A percentile compares a stretch with the other conserved stretches of the same genome.
Evolutionary conservation across 2,888 invertebrate species (phyloP).

Genomic region (Euplagia quadripunctaria): DNA sequence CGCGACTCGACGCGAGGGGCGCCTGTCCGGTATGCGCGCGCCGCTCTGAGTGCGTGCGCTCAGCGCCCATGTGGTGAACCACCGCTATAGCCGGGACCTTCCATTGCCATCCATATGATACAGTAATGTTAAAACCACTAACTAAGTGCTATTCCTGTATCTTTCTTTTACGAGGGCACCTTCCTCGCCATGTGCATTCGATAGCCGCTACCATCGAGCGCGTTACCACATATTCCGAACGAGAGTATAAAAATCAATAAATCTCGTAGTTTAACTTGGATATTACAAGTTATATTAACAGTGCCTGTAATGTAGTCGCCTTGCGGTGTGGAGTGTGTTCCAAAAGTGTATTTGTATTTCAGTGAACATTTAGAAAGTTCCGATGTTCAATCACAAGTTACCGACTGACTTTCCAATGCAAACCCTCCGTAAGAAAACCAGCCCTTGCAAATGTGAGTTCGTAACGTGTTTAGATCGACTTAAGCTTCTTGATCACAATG

Average conservation of each 20-base stretch:
- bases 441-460: slow-evolving; percentile 97
- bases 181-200: slow-evolving; percentile 53
- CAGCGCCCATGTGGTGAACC: slow-evolving; percentile 62
- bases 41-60: slow-evolving; percentile 58
- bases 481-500: slow-evolving; percentile 58
- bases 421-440: slow-evolving; percentile 97
- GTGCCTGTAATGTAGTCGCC: slow-evolving; percentile 58
- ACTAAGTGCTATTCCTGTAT: slow-evolving; percentile 43
- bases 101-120: slow-evolving; percentile 59
- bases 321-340: slow-evolving; percentile 65
- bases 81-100: slow-evolving; percentile 57
- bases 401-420: slow-evolving; percentile 91
- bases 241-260: slow-evolving; percentile 79
- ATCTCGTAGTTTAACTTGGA: slow-evolving; percentile 66
- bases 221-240: slow-evolving; percentile 57
- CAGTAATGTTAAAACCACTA: slow-evolving; percentile 59
- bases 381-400: slow-evolving; percentile 88
- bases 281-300: slow-evolving; percentile 65
- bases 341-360: slow-evolving; percentile 80
- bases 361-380: slow-evolving; percentile 75
- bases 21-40: slow-evolving; percentile 57
- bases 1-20: slow-evolving; percentile 58
- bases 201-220: slow-evolving; percentile 49
- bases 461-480: slow-evolving; percentile 61
- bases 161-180: slow-evolving; percentile 34